Evolutionary conservation across 2,888 invertebrate genomes (phyloP).

Genomic region (Rhagium mordax): DNA sequence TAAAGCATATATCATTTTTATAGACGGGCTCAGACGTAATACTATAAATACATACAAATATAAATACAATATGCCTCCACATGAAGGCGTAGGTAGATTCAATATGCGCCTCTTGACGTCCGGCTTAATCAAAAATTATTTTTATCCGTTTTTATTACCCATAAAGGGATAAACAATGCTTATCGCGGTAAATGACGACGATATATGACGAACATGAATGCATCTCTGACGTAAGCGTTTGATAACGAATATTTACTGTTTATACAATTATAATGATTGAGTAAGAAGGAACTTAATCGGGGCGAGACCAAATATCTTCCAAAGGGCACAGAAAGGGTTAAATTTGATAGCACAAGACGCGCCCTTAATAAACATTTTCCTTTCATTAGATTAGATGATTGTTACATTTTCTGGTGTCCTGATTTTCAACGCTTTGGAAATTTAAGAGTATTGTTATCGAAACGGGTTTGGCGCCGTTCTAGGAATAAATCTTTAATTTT

Average conservation of each 20-base stretch:
- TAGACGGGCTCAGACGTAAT: not conserved
- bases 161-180: conserved; percentile 1
- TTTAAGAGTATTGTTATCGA: not conserved
- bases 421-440: not conserved
- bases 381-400: conserved; percentile 27
- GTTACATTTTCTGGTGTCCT: not conserved
- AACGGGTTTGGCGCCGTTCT: not conserved
- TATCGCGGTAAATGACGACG: not conserved
- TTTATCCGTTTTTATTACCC: conserved; percentile 10
- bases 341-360: conserved; percentile 18
- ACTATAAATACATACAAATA: conserved; percentile 2
- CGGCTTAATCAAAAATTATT: conserved; percentile 21
- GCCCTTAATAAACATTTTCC: conserved; percentile 28
- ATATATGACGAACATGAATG: not conserved
- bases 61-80: not conserved
- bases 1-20: not conserved
- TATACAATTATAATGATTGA: not conserved
- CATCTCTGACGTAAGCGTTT: not conserved
- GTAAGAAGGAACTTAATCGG: not conserved
- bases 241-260: no score
- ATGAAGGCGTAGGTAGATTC: not conserved
- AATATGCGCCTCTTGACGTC: not conserved
- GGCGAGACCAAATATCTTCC: not conserved
- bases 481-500: no score
- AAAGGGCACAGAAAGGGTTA: conserved; percentile 19